phyloP scores from a whole-genome alignment of 2,797 vertebrate species.

The Carcharodon carcharias region DNA sequence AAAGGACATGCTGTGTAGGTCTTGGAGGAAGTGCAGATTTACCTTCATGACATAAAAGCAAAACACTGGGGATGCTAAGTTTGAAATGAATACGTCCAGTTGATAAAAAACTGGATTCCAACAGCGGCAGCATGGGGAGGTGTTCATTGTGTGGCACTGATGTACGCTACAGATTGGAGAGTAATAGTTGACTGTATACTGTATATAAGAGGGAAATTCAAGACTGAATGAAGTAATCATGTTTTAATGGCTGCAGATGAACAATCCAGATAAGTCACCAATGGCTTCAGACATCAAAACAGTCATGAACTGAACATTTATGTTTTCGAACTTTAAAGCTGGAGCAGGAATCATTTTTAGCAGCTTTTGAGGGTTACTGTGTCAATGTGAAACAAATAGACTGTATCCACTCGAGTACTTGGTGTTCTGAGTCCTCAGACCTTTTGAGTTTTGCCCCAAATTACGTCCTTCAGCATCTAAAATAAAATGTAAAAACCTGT shows the following conservation, averaged over 20 bases:
- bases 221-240: constrained; percentile 52
- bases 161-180: constrained; percentile 83
- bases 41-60: too few relatives aligned
- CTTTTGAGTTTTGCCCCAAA: not conserved
- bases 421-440: not conserved
- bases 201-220: constrained; percentile 80
- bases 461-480: not conserved
- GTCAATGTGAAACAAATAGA: not conserved
- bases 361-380: not conserved
- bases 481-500: not conserved
- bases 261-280: constrained; percentile 15
- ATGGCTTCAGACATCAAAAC: not conserved
- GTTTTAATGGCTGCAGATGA: not conserved
- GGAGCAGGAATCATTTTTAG: not conserved
- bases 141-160: constrained; percentile 60
- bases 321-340: constrained; percentile 24
- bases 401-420: not conserved
- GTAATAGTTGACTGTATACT: constrained; percentile 83
- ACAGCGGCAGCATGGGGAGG: constrained; percentile 67
- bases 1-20: too few relatives aligned
- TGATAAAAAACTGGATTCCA: too few relatives aligned
- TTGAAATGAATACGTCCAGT: too few relatives aligned
- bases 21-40: too few relatives aligned
- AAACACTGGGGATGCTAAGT: too few relatives aligned
- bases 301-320: not conserved